A percentile compares a stretch with the other conserved stretches of the same genome.
These are phyloP conservation scores for Osmoderma eremita DNA, from an alignment of 2,888 invertebrate species.

Conservation along the genomic window DNA sequence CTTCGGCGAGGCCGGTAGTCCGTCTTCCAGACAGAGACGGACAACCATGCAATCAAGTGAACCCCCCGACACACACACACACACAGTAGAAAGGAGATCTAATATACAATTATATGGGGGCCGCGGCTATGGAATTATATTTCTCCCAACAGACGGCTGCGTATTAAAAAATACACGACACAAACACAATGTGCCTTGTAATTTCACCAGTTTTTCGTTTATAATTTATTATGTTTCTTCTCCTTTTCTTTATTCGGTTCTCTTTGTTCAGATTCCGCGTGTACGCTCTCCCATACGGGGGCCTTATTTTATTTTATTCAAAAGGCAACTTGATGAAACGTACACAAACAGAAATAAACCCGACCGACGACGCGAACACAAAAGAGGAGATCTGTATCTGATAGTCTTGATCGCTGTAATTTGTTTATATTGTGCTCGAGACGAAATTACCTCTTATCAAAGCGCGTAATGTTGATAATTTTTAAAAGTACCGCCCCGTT, in stretches of 20 bases:
- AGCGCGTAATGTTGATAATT: conserved; percentile 49
- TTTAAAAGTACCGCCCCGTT: conserved; percentile 54
- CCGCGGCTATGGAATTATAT: conserved; percentile 39
- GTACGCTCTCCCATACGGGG: background rate
- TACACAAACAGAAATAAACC: no score
- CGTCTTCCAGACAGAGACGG: background rate
- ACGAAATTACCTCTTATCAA: conserved; percentile 8
- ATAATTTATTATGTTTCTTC: conserved; percentile 31
- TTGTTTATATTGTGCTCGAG: conserved; percentile 8
- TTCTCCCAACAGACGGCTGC: conserved; percentile 18
- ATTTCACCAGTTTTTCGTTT: conserved; percentile 36
- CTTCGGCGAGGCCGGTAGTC: background rate
- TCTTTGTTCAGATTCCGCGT: conserved; percentile 5
- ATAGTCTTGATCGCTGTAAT: conserved; percentile 12
- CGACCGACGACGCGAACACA: no score
- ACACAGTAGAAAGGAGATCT: conserved; percentile 33
- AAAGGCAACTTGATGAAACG: no score
- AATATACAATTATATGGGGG: conserved; percentile 45
- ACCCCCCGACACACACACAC: conserved; percentile 35
- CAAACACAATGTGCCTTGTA: conserved; percentile 36
- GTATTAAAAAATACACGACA: no score
- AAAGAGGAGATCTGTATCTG: conserved; percentile 20
- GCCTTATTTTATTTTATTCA: background rate
- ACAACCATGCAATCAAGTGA: background rate
- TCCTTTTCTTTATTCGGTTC: no score